Conservation (phyloP, 2,113 vertebrate species). For the Phyllostomus hastatus region DNA sequence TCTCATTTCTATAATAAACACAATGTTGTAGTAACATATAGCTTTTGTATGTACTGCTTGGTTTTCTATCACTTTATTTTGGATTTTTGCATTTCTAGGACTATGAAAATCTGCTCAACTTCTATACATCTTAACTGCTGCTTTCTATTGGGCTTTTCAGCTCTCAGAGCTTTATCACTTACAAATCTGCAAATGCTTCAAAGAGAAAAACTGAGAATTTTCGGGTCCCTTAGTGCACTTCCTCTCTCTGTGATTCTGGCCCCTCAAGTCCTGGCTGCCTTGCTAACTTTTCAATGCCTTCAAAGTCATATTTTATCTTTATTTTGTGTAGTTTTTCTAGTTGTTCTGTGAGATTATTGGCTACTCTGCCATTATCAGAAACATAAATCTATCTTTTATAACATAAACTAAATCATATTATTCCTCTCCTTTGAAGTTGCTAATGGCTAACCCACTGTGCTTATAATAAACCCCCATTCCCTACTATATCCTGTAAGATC, state of each 20-base stretch:
- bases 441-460: background rate
- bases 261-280: background rate
- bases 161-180: background rate
- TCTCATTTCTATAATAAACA: background rate
- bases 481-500: background rate
- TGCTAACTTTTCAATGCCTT: background rate
- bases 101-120: background rate
- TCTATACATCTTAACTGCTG: background rate
- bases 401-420: background rate
- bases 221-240: background rate
- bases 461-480: background rate
- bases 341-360: background rate
- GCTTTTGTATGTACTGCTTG: background rate
- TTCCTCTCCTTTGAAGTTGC: background rate
- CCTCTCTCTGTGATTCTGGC: background rate
- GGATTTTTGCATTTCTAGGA: background rate
- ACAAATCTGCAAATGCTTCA: background rate
- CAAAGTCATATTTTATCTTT: background rate
- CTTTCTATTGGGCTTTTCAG: background rate
- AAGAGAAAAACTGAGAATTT: background rate
- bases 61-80: background rate
- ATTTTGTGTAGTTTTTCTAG: background rate
- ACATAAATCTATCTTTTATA: conserved; percentile 1
- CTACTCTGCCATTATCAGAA: background rate
- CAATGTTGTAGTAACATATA: background rate